phyloP scores from a whole-genome alignment of 35 echinoderm and acorn worm species.

The Ptychodera flava region DNA sequence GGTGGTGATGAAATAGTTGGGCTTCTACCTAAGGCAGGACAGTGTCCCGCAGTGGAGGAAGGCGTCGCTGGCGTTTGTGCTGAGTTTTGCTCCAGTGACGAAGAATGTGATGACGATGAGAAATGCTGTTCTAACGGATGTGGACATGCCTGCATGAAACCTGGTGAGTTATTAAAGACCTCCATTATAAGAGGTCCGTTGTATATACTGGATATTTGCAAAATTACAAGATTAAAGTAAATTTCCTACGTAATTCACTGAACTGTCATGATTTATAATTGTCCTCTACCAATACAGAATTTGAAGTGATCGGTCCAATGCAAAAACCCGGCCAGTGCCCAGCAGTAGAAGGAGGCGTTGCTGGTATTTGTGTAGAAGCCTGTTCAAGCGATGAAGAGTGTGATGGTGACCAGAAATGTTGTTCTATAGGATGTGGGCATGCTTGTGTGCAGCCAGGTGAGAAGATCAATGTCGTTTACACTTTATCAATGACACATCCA shows the following conservation, averaged over 20 bases:
- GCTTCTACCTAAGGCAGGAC: constrained; percentile 16
- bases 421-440: constrained; percentile 74
- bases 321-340: constrained; percentile 59
- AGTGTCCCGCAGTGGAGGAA: constrained; percentile 21
- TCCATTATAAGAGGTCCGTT: too few species aligned
- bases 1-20: too few species aligned
- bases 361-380: constrained; percentile 41
- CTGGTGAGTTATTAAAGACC: too few species aligned
- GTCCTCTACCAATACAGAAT: too few species aligned
- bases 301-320: constrained; percentile 7
- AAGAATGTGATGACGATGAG: constrained; percentile 21
- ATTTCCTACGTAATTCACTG: too few species aligned
- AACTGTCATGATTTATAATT: too few species aligned
- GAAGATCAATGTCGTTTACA: too few species aligned
- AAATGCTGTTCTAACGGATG: constrained; percentile 62
- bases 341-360: constrained; percentile 3
- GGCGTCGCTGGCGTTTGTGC: constrained; percentile 31
- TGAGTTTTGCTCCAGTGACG: constrained; percentile 35
- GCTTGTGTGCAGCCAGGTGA: constrained; percentile 35
- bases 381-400: constrained; percentile 57
- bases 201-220: too few species aligned
- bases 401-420: constrained; percentile 62
- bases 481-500: too few species aligned
- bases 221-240: too few species aligned
- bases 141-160: constrained; percentile 33